Base-by-base conservation (phyloP, 2,113 vertebrate species). In the Festucalex cinctus region DNA sequence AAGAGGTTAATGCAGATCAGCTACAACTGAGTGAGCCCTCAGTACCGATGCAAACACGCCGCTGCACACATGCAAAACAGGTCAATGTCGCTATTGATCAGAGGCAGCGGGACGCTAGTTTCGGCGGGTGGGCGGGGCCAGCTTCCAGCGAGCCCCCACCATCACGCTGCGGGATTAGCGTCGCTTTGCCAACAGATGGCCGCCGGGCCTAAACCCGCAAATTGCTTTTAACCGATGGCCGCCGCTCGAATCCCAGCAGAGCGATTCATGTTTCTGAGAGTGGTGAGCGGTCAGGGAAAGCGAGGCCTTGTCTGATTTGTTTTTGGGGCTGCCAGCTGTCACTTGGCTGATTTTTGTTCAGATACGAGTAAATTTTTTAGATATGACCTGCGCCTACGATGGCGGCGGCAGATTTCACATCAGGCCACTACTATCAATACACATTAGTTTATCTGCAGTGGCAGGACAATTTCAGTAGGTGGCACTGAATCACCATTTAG, bases 181-280 rank as follows among this genome's bases (percentile, higher is more conserved):
- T 32, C 63, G 80, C 82, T 84, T n/a, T 65, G 83, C 77, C 32
- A 70, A 85, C 88, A 90, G 88, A 90, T 88, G 88, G 88, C 73
- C 60, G 49, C 71, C 78, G 81, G 76, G 79, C 75, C 69, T 82
- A 84, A 87, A 76, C 79, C 80, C 6, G 39, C 80, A 80, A 83
- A 85, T 89, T 82, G 84, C 79, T 78, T 83, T 83, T 81, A 74
- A 65, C 51, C 13, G 82, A 86, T 83, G 79, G 66, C 73, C 73
- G 66, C 66, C 73, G 75, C 66, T 54, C 0, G 22, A 69, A 54
- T 68, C 16, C 63, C 22, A 44, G 53, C 63, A 16, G 66, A 65
- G 67, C 70, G 69, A 2, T 44, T 54, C 54, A 35, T 51, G 48
- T 20, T 22, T 41, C 39, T 41, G 2, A 41, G 9, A 51, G 76